Evolutionary conservation across 2,113 vertebrate species (phyloP).

Genomic region (Burhinus bistriatus): DNA sequence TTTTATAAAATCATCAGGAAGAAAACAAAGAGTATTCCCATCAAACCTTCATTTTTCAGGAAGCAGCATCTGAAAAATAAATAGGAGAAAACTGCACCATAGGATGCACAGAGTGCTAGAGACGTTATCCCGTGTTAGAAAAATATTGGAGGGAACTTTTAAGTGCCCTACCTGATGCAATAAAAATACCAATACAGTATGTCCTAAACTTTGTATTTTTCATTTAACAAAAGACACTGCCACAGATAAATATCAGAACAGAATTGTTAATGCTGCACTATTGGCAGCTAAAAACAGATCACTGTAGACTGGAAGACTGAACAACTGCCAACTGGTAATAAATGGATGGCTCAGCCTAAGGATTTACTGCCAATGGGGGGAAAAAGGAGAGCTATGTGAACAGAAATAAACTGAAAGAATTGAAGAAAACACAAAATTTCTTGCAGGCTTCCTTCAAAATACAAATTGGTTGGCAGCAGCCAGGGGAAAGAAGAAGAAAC

Average conservation of each 20-base stretch:
- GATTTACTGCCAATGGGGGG: constrained; percentile 60
- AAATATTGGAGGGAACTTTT: constrained; percentile 14
- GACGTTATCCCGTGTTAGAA: neutral
- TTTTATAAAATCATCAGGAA: neutral
- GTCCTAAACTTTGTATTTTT: constrained; percentile 53
- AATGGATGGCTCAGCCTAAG: constrained; percentile 55
- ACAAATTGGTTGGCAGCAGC: neutral
- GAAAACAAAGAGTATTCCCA: neutral
- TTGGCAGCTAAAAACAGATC: constrained; percentile 67
- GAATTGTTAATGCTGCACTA: constrained; percentile 65
- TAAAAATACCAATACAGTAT: constrained; percentile 17
- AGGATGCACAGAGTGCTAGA: neutral
- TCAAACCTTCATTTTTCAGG: neutral
- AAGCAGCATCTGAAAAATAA: neutral
- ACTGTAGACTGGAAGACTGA: constrained; percentile 32
- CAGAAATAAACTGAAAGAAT: constrained; percentile 28
- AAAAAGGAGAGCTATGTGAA: neutral
- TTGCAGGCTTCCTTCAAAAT: constrained; percentile 10
- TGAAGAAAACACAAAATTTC: constrained; percentile 33
- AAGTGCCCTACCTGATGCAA: constrained; percentile 4
- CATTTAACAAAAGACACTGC: constrained; percentile 57
- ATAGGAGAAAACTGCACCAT: neutral
- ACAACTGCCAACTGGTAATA: constrained; percentile 51
- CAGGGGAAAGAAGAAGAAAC: neutral
- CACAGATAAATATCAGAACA: constrained; percentile 63